These are phyloP conservation scores for Rhegmatorhina hoffmannsi DNA, from an alignment of 2,113 vertebrate genomes.

Conservation along the genomic window DNA sequence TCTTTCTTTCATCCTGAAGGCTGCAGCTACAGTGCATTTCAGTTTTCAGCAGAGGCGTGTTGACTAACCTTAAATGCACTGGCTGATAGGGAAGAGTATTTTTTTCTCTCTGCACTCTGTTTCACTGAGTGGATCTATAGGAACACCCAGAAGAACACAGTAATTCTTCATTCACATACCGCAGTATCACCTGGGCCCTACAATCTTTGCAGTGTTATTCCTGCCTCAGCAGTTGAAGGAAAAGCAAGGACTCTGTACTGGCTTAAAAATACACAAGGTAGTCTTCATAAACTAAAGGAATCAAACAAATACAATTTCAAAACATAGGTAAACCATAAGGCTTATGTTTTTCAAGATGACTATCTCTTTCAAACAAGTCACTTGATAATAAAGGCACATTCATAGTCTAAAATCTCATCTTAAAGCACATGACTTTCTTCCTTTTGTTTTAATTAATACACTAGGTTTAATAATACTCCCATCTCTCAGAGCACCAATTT, in stretches of 20 bases:
- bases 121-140: neutral
- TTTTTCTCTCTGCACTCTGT: neutral
- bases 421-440: neutral
- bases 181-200: neutral
- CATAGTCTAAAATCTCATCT: neutral
- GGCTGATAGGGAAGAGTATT: neutral
- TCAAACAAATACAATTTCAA: neutral
- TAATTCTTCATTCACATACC: neutral
- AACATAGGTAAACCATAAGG: neutral
- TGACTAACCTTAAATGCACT: rapidly evolving
- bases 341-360: neutral
- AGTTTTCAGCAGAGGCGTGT: neutral
- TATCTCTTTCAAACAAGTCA: neutral
- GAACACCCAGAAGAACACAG: neutral
- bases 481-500: neutral
- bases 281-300: neutral
- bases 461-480: neutral
- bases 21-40: neutral
- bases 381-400: neutral
- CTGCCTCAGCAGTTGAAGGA: neutral
- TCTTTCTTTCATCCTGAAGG: neutral
- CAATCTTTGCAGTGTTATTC: neutral
- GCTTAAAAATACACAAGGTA: neutral
- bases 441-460: neutral
- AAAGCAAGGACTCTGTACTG: neutral